Percentiles rank a stretch among this genome's conserved stretches.
Conservation (phyloP, 2,888 invertebrate species). For the Leptodirus hochenwartii region DNA sequence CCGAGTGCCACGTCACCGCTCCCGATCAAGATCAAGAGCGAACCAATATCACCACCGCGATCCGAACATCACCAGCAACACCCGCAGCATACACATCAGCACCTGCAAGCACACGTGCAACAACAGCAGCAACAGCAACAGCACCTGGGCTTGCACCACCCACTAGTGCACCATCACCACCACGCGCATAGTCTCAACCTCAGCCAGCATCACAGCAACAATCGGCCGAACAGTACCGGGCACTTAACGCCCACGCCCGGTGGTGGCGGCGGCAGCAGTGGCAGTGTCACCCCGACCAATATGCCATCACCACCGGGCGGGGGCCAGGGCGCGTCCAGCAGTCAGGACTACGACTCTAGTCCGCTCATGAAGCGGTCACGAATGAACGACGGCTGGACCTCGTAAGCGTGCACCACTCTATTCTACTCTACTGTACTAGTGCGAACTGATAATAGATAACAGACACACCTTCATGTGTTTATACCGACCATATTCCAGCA, state of each 20-base stretch:
- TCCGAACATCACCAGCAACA: slow-evolving; percentile 50
- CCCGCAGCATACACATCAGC: too few relatives aligned
- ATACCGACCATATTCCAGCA: too few relatives aligned
- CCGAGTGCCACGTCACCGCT: slow-evolving; percentile 56
- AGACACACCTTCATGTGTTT: too few relatives aligned
- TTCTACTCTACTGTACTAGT: background rate
- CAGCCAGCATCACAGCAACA: too few relatives aligned
- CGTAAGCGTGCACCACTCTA: slow-evolving; percentile 37
- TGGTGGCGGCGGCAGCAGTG: too few relatives aligned
- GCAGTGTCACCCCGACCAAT: slow-evolving; percentile 71
- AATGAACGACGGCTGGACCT: slow-evolving; percentile 77
- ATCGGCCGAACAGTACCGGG: slow-evolving; percentile 37
- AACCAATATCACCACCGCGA: slow-evolving; percentile 89
- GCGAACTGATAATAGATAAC: too few relatives aligned
- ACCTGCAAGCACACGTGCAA: slow-evolving; percentile 16
- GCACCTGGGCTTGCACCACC: slow-evolving; percentile 26
- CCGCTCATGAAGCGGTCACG: slow-evolving; percentile 67
- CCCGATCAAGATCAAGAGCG: slow-evolving; percentile 83
- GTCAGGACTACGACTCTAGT: slow-evolving; percentile 44
- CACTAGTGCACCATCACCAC: slow-evolving; percentile 34
- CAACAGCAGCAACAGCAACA: too few relatives aligned
- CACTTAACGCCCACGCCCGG: slow-evolving; percentile 40
- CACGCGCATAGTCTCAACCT: slow-evolving; percentile 32
- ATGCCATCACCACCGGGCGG: slow-evolving; percentile 39
- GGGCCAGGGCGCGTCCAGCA: slow-evolving; percentile 31